Conservation (phyloP, 2,113 vertebrate species). For the Phylloscopus trochiloides region DNA sequence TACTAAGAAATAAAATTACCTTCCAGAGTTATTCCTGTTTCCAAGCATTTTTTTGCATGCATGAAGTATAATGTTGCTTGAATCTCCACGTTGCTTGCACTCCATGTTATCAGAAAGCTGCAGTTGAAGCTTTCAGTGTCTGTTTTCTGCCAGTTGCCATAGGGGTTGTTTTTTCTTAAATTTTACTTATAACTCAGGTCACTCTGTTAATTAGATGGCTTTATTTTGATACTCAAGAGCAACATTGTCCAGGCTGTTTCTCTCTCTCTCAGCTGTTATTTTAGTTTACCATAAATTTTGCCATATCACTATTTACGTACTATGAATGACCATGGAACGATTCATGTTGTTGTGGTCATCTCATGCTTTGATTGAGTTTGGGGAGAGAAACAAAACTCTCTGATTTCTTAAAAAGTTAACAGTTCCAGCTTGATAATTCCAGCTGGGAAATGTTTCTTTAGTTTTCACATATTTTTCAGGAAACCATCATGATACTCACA, state of each 20-base stretch:
- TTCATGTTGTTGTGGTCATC: not conserved
- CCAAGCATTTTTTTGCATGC: not conserved
- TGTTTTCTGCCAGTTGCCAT: rapidly evolving
- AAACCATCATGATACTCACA: not conserved
- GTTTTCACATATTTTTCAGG: not conserved
- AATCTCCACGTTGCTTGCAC: not conserved
- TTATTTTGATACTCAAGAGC: not conserved
- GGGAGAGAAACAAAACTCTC: not conserved
- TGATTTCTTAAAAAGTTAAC: not conserved
- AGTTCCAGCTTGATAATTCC: not conserved
- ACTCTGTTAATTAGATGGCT: not conserved
- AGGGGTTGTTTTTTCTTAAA: not conserved
- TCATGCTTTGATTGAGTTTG: not conserved
- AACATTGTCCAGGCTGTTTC: not conserved
- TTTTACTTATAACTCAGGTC: not conserved
- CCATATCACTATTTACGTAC: not conserved
- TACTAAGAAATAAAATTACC: not conserved
- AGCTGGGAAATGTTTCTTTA: not conserved
- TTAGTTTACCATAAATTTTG: not conserved
- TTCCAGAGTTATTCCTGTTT: not conserved
- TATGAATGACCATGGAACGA: not conserved
- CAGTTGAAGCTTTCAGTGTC: not conserved
- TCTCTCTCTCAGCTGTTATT: not conserved
- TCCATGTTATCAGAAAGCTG: not conserved
- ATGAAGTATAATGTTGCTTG: not conserved